Conservation (phyloP, 2,888 invertebrate genomes). For the Apotomis betuletana region DNA sequence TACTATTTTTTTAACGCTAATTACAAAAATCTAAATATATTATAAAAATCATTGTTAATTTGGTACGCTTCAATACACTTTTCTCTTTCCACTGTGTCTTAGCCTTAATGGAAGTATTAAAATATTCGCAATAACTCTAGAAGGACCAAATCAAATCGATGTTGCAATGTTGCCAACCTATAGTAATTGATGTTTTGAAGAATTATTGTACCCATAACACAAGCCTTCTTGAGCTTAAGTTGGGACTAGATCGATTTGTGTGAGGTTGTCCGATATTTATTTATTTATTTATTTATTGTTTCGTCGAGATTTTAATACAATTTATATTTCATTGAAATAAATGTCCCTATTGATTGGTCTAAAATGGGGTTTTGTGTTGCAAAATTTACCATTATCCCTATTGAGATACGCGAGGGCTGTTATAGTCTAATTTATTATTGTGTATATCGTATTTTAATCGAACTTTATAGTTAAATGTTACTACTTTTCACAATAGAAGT, state of each 20-base stretch:
- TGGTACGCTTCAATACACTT: slow-evolving; percentile 3
- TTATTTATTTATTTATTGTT: no score
- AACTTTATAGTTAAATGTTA: background rate
- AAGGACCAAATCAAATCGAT: slow-evolving; percentile 31
- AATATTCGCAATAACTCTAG: slow-evolving; percentile 45
- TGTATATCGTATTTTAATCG: slow-evolving; percentile 19
- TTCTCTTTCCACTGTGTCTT: slow-evolving; percentile 9
- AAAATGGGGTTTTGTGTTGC: background rate
- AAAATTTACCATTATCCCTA: slow-evolving; percentile 42
- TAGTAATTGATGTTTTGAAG: slow-evolving; percentile 20
- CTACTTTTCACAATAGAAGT: background rate
- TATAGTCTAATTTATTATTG: slow-evolving; percentile 48
- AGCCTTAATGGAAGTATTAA: slow-evolving; percentile 34
- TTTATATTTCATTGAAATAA: background rate
- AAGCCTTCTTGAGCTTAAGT: no score
- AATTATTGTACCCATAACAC: no score
- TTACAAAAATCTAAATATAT: no score
- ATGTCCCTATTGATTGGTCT: slow-evolving; percentile 5
- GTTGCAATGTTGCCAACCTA: slow-evolving; percentile 23
- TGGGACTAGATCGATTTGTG: no score
- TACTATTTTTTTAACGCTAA: background rate
- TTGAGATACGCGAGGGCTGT: slow-evolving; percentile 55
- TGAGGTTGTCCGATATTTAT: no score
- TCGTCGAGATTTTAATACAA: background rate
- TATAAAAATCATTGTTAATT: no score